phyloP scores from a whole-genome alignment of 2,113 vertebrate species.

The Callionymus lyra region DNA sequence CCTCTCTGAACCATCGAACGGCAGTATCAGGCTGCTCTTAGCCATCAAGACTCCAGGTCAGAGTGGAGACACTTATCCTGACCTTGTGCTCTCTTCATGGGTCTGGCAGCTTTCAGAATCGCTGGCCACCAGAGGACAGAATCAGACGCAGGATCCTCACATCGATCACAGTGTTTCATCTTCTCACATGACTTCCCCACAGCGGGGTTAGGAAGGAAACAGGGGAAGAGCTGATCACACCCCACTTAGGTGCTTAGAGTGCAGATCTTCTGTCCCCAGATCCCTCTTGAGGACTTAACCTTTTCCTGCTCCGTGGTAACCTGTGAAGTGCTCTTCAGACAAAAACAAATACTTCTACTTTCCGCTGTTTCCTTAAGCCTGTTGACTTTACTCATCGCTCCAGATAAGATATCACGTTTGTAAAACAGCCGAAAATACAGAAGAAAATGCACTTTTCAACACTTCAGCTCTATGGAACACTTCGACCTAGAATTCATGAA shows the following conservation, averaged over 20 bases:
- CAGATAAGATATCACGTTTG: no score
- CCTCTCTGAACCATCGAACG: not conserved
- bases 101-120: conserved; percentile 29
- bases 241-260: conserved; percentile 26
- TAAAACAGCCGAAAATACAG: no score
- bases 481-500: no score
- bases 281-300: conserved; percentile 3
- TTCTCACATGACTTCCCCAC: conserved; percentile 51
- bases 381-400: no score
- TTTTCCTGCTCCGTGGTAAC: conserved; percentile 15
- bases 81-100: conserved; percentile 30
- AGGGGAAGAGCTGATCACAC: conserved; percentile 15
- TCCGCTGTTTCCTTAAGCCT: no score
- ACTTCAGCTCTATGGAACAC: no score
- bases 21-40: conserved; percentile 35
- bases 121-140: conserved; percentile 23
- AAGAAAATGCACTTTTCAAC: no score
- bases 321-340: no score
- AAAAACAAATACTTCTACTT: no score
- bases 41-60: conserved; percentile 41
- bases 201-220: conserved; percentile 15
- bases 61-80: conserved; percentile 34
- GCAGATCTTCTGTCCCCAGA: conserved; percentile 17
- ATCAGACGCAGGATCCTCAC: conserved; percentile 33
- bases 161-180: conserved; percentile 50